Evolutionary conservation across 2,888 invertebrate species (phyloP), one percentile per base, ranked within the genome.

Genomic region (Danaus chrysippus): DNA sequence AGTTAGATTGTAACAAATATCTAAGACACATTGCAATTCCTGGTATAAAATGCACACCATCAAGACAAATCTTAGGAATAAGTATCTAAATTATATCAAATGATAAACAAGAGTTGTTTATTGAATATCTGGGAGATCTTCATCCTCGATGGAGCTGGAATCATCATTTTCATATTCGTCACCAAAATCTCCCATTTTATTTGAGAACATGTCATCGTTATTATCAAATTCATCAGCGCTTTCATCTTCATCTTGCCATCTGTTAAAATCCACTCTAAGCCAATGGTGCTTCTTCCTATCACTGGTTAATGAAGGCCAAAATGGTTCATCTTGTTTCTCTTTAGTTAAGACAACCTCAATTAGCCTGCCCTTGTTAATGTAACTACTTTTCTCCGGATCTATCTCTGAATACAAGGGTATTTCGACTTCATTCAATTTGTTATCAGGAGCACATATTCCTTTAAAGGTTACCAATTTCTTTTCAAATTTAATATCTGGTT

Each of bases 221-320:
- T 81, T 78, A 67, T 82, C 81, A 65, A 79, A 66, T 52, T 97
- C 97, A 72, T 96, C 96, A 10, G 95, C 97, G 64, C 96, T 96
- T 64, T 98, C 98, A 76, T 97, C 96, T 87, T 99, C 99, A 91
- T 98, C 98, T 83, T 95, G 95, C 98, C 98, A 99, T 87, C 98
- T 97, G 80, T 97, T 95, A 83, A 99, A 99, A 82, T 99, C 99
- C 71, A 98, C 96, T 91, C 98, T 98, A 69, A 99, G 92, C 97
- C 98, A 99, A 83, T 98, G 98, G 76, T 95, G 94, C 91, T 98
- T 98, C 82, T 94, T 94, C 74, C 94, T 95, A 73, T 96, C 96
- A 82, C 95, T 95, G 54, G 97, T 95, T 68, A 98, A 91, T 66
- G 95, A 86, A 54, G 97, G 95, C 98, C 98, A 98, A 82, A 94